Percentiles rank a stretch among this genome's conserved stretches.
These are phyloP conservation scores for Palythoa caribaeorum DNA, from an alignment of 92 coral and sea anemone genomes.

Conservation along the genomic window DNA sequence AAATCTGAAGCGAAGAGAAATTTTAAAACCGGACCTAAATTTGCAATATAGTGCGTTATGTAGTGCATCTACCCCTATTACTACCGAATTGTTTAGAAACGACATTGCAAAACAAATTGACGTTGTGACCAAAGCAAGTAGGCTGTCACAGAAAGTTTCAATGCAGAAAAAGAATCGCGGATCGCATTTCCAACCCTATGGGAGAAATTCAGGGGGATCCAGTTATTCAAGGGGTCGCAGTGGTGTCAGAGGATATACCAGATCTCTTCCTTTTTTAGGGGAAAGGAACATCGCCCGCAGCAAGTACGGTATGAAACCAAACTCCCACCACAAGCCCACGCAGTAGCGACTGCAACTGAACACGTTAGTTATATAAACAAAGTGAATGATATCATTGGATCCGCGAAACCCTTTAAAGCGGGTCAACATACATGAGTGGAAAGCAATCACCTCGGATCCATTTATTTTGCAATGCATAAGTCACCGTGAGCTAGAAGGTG, in stretches of 20 bases:
- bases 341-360: background rate
- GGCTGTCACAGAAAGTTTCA: conserved; percentile 41
- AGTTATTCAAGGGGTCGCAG: conserved; percentile 1
- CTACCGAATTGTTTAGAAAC: background rate
- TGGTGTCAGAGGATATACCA: conserved; percentile 41
- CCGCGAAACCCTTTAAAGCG: conserved; percentile 51
- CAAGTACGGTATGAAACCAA: background rate
- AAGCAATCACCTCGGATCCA: conserved; percentile 62
- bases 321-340: background rate
- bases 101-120: conserved; percentile 55
- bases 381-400: conserved; percentile 20
- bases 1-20: conserved; percentile 44
- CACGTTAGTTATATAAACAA: conserved; percentile 52
- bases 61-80: conserved; percentile 29
- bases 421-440: conserved; percentile 54
- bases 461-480: conserved; percentile 52
- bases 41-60: conserved; percentile 53
- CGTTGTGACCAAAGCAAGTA: conserved; percentile 60
- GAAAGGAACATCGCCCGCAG: conserved; percentile 29
- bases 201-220: conserved; percentile 19
- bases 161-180: conserved; percentile 31
- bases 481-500: conserved; percentile 59
- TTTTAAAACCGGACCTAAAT: conserved; percentile 53
- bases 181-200: conserved; percentile 44
- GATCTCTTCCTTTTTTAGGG: conserved; percentile 47